Percentiles rank a stretch among this genome's conserved stretches.
Evolutionary conservation across 2,113 vertebrate genomes (phyloP).

Genomic region (Tenebrosternarchus preto): DNA sequence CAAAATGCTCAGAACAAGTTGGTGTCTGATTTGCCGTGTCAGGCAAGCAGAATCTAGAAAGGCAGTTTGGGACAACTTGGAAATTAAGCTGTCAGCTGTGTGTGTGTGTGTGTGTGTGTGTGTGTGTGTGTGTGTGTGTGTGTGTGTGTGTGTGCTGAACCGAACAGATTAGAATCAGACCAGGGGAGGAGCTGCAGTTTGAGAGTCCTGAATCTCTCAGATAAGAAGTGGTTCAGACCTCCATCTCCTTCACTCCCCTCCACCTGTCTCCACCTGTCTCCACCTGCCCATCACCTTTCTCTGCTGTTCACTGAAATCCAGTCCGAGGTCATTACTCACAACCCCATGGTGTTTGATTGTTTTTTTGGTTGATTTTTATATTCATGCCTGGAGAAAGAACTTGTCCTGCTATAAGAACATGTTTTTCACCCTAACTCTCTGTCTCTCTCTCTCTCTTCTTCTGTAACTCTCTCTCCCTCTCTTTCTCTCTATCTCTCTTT

Average conservation of each 20-base stretch:
- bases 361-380: constrained; percentile 55
- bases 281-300: no score
- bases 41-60: constrained; percentile 55
- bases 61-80: constrained; percentile 59
- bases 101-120: background rate
- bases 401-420: constrained; percentile 54
- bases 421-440: constrained; percentile 1
- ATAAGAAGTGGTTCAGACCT: no score
- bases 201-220: no score
- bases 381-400: constrained; percentile 56
- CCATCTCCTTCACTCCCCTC: background rate
- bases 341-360: constrained; percentile 44
- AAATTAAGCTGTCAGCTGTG: constrained; percentile 69
- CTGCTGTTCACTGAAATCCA: no score
- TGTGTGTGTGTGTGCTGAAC: constrained; percentile 5
- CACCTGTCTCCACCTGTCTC: background rate
- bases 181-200: no score
- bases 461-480: background rate
- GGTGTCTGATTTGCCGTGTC: constrained; percentile 57
- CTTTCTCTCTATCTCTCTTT: background rate
- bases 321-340: background rate
- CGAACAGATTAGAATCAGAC: no score
- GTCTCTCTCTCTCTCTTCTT: constrained; percentile 34
- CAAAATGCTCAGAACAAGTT: constrained; percentile 43
- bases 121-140: constrained; percentile 6